Conservation (phyloP, 2,888 invertebrate species). For the Steromphala cineraria region DNA sequence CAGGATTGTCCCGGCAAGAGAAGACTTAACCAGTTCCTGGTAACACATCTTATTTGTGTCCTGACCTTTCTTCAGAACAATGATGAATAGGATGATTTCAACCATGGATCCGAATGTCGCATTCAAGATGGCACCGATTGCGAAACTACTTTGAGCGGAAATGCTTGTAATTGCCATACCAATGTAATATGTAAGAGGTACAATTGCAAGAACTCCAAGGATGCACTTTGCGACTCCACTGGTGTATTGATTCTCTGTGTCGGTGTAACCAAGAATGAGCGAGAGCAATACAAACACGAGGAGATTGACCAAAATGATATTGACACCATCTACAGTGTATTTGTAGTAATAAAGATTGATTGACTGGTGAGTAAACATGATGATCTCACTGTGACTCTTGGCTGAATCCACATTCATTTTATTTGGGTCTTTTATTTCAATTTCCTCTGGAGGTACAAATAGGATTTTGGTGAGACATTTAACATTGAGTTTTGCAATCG, state of each 20-base stretch:
- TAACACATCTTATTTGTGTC: conserved; percentile 55
- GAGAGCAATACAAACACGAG: conserved; percentile 68
- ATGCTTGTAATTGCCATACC: conserved; percentile 72
- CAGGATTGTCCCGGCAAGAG: conserved; percentile 67
- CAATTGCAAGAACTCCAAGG: conserved; percentile 63
- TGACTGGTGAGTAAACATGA: conserved; percentile 69
- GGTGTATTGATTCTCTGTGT: conserved; percentile 45
- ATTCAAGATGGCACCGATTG: conserved; percentile 71
- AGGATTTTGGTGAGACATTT: conserved; percentile 64
- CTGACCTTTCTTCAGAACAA: conserved; percentile 62
- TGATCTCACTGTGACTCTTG: conserved; percentile 58
- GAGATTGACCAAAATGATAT: conserved; percentile 72
- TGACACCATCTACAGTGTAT: conserved; percentile 72
- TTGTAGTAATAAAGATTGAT: conserved; percentile 72
- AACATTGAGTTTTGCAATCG: conserved; percentile 68
- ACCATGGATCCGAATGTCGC: conserved; percentile 72
- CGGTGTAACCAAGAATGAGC: conserved; percentile 60
- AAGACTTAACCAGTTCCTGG: conserved; percentile 67
- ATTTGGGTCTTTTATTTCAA: conserved; percentile 56
- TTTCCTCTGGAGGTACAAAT: conserved; percentile 63
- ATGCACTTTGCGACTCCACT: conserved; percentile 64
- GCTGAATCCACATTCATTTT: conserved; percentile 32
- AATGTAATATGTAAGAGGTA: conserved; percentile 71
- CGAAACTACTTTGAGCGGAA: conserved; percentile 71
- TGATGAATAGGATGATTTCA: conserved; percentile 68